phyloP scores from a whole-genome alignment of 2,888 invertebrate species.

The Pseudoips prasinana region DNA sequence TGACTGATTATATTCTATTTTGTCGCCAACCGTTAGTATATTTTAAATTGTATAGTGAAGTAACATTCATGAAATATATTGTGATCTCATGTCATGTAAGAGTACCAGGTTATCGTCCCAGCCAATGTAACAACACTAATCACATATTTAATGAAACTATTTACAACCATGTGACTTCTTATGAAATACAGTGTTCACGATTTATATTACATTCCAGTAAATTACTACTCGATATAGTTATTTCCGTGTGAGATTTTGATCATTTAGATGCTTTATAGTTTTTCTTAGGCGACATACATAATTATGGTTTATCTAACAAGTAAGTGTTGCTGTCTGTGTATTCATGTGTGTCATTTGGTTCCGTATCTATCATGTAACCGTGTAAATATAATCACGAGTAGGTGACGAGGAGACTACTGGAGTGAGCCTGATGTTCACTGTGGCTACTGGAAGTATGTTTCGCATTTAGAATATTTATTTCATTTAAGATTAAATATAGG shows the following conservation, averaged over 20 bases:
- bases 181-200: constrained; percentile 50
- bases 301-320: constrained; percentile 50
- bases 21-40: constrained; percentile 53
- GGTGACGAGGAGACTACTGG: constrained; percentile 43
- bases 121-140: constrained; percentile 42
- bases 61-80: constrained; percentile 55
- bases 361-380: constrained; percentile 49
- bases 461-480: constrained; percentile 74
- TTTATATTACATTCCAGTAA: constrained; percentile 72
- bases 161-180: constrained; percentile 45
- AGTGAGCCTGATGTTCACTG: constrained; percentile 53
- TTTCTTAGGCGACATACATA: constrained; percentile 60
- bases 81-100: constrained; percentile 75
- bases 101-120: constrained; percentile 50
- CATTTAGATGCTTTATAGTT: constrained; percentile 71
- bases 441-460: constrained; percentile 63
- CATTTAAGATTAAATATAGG: constrained; percentile 70
- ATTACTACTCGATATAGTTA: constrained; percentile 50
- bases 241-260: constrained; percentile 66
- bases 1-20: constrained; percentile 45
- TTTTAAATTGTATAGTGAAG: constrained; percentile 51
- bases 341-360: constrained; percentile 59
- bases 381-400: constrained; percentile 65
- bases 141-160: constrained; percentile 46
- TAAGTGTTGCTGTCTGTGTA: constrained; percentile 61